Evolutionary conservation across 2,888 invertebrate species (phyloP).

Genomic region (Tethea ocularis): DNA sequence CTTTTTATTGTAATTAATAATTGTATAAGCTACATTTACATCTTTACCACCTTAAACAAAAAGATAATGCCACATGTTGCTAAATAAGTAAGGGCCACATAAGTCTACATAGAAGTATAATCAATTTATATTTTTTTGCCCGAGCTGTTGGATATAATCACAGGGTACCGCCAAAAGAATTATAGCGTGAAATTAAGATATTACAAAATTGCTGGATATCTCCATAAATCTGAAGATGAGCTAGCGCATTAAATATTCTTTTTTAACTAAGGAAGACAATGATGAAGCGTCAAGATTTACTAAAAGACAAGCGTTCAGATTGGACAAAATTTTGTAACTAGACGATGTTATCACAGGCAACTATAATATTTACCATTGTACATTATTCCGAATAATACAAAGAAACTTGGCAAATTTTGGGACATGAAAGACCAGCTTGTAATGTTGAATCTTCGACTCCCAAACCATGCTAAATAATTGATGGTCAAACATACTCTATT

Average conservation of each 20-base stretch:
- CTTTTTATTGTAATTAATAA: too few species aligned
- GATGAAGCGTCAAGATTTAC: too few species aligned
- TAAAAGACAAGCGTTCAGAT: too few species aligned
- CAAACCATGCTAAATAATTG: not conserved
- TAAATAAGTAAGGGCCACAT: slow-evolving; percentile 46
- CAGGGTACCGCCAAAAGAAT: slow-evolving; percentile 44
- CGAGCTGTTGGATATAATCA: slow-evolving; percentile 50
- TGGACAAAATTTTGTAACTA: too few species aligned
- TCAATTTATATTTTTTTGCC: slow-evolving; percentile 53
- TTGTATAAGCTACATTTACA: not conserved
- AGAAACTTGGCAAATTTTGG: too few species aligned
- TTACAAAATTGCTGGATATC: slow-evolving; percentile 19
- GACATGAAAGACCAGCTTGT: too few species aligned
- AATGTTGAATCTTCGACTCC: not conserved
- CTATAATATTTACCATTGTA: not conserved
- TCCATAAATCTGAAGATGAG: not conserved
- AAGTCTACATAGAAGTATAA: slow-evolving; percentile 37
- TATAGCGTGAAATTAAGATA: slow-evolving; percentile 58
- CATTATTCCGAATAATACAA: not conserved
- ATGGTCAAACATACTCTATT: not conserved
- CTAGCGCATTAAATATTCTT: not conserved
- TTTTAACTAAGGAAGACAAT: not conserved
- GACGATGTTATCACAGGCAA: too few species aligned
- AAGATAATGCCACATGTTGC: slow-evolving; percentile 41
- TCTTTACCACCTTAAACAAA: not conserved